Percentiles rank a stretch among this genome's conserved stretches.
phyloP scores from a whole-genome alignment of 2,113 vertebrate species.

The Rhineura floridana region DNA sequence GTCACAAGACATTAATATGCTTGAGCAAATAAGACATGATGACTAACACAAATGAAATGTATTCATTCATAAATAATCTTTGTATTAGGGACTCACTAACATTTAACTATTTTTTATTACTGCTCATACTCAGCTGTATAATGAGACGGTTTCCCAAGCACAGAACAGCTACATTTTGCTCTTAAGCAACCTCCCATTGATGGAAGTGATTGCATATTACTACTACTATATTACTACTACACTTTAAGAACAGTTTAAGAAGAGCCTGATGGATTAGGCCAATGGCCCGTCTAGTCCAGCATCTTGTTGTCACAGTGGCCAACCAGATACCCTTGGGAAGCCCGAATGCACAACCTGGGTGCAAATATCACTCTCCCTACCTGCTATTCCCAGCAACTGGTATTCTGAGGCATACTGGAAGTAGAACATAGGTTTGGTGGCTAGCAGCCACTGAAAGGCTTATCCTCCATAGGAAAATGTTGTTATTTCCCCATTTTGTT shows the following conservation, averaged over 20 bases:
- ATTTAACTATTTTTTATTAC: slow-evolving; percentile 41
- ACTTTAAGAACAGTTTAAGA: no score
- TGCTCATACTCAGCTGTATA: neutral
- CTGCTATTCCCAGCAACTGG: no score
- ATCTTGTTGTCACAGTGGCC: no score
- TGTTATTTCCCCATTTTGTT: neutral
- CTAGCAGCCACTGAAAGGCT: no score
- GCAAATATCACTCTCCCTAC: no score
- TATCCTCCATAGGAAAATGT: neutral
- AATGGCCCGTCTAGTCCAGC: no score
- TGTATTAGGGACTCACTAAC: slow-evolving; percentile 43
- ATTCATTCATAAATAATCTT: slow-evolving; percentile 38
- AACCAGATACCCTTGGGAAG: no score
- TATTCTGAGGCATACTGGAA: no score
- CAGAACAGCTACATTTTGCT: neutral
- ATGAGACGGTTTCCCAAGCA: slow-evolving; percentile 30
- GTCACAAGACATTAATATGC: slow-evolving; percentile 48
- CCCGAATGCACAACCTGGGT: no score
- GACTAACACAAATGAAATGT: slow-evolving; percentile 52
- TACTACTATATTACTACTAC: neutral
- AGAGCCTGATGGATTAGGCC: no score
- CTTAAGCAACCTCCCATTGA: neutral
- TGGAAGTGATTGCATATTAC: neutral
- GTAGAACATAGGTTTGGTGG: no score
- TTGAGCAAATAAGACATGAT: slow-evolving; percentile 53